phyloP scores from a whole-genome alignment of 2,797 vertebrate species.

The Margarornis squamiger region DNA sequence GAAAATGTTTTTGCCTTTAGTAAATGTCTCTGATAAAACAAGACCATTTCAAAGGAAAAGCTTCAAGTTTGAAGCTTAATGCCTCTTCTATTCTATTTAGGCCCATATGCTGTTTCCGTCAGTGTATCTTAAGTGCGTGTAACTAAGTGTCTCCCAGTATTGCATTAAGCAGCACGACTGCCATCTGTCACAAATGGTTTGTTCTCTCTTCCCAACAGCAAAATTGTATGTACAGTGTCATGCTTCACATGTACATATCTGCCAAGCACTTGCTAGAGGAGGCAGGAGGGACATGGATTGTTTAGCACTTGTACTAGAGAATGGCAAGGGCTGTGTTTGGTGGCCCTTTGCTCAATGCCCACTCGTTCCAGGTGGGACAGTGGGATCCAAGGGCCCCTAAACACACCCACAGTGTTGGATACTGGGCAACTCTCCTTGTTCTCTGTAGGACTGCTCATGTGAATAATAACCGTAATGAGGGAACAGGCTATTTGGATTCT shows the following conservation, averaged over 20 bases:
- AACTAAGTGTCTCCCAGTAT: not conserved
- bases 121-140: not conserved
- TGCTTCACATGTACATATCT: not conserved
- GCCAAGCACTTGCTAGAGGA: not conserved
- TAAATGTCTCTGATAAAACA: slow-evolving; percentile 1
- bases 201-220: not conserved
- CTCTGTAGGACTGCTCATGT: not conserved
- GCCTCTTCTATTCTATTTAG: not conserved
- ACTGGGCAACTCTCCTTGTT: not conserved
- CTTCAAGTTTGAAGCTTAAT: not conserved
- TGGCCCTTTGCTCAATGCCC: not conserved
- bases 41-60: not conserved
- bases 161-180: not conserved
- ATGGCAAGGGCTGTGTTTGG: not conserved
- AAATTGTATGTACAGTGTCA: not conserved
- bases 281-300: not conserved
- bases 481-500: not conserved
- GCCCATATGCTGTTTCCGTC: not conserved
- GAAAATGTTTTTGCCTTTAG: not conserved
- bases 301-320: not conserved
- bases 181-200: slow-evolving; percentile 28
- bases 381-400: not conserved
- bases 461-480: not conserved
- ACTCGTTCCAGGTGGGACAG: fast-evolving
- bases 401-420: not conserved